Conservation (phyloP, 2,888 invertebrate species). For the Dryococelus australis region DNA sequence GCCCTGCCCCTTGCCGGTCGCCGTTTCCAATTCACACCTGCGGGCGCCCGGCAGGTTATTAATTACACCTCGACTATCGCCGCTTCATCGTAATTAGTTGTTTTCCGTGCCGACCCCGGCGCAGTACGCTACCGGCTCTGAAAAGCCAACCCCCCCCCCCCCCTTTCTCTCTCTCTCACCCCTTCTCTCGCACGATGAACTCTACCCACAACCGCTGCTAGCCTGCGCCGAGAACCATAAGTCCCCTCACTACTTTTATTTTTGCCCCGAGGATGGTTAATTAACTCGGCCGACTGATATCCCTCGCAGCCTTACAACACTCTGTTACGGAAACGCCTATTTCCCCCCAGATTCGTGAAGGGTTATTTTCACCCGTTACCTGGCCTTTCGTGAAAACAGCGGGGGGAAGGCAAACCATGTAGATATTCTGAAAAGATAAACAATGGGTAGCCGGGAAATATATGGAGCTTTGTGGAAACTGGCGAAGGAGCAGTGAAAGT, state of each 20-base stretch:
- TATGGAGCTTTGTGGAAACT: not conserved
- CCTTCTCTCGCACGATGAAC: not conserved
- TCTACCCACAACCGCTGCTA: not conserved
- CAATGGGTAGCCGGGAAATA: not conserved
- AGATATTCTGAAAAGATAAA: constrained; percentile 8
- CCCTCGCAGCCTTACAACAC: not conserved
- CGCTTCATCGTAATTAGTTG: constrained; percentile 16
- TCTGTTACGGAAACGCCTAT: not conserved
- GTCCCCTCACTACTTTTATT: not conserved
- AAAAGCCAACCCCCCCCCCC: not conserved
- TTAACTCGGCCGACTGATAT: not conserved
- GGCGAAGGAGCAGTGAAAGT: not conserved
- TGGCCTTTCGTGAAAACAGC: not conserved
- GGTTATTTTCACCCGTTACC: not conserved
- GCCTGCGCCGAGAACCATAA: not conserved
- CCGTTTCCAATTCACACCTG: not conserved
- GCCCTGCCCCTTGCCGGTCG: no score
- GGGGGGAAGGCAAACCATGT: not conserved
- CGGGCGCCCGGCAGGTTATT: constrained; percentile 16
- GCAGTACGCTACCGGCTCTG: constrained; percentile 3
- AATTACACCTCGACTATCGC: not conserved
- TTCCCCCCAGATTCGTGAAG: not conserved
- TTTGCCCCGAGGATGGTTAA: not conserved
- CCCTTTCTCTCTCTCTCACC: not conserved
- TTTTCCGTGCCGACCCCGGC: not conserved